Base-by-base conservation (phyloP, 2,888 invertebrate genomes). In the Chymomyza amoena region DNA sequence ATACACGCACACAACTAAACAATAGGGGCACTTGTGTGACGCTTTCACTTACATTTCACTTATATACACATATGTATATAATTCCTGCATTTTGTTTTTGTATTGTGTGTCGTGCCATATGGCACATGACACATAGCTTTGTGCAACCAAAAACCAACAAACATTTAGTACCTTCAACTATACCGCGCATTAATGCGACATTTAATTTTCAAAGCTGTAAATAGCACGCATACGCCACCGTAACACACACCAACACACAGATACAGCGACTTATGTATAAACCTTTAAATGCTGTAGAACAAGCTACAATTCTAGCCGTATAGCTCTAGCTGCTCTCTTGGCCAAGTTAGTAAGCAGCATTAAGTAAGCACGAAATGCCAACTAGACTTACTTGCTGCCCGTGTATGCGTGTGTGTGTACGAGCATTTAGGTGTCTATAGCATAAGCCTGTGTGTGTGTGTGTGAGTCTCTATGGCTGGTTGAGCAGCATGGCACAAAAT, bases 151-250 rank as follows among this genome's bases (percentile, higher is more conserved):
- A 45, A 45, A 32, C 32, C 68, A 69, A 72, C 66, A 80, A 73
- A 45, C 61, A 39, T 63, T 18, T n/a, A n/a, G 39, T 16, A 61
- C 70, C 59, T 57, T 25, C 57, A 18, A 57, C 25, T 25, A 16
- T 45, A 0, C 66, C 59, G 45, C 59, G 45, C 50, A 68, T 75
- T 83, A 75, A 77, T 82, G 81, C 83, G 76, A 78, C 76, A 78
- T 73, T 77, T 78, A 76, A 74, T 76, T 70, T 73, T 68, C 72
- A 76, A 61, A 67, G 76, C 84, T 84, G 77, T 80, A 85, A 85
- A 88, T 86, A 86, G 81, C 89, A 88, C 86, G 87, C 86, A 86
- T 86, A 86, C 86, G 86, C 88, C 89, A 87, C 76, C 83, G 81
- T 85, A 76, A 77, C 85, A 81, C 28, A 65, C 66, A 77, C 85